Percentiles rank a stretch among this genome's conserved stretches.
Evolutionary conservation across 2,888 invertebrate species (phyloP).

Genomic region (Scaptomyza parva): DNA sequence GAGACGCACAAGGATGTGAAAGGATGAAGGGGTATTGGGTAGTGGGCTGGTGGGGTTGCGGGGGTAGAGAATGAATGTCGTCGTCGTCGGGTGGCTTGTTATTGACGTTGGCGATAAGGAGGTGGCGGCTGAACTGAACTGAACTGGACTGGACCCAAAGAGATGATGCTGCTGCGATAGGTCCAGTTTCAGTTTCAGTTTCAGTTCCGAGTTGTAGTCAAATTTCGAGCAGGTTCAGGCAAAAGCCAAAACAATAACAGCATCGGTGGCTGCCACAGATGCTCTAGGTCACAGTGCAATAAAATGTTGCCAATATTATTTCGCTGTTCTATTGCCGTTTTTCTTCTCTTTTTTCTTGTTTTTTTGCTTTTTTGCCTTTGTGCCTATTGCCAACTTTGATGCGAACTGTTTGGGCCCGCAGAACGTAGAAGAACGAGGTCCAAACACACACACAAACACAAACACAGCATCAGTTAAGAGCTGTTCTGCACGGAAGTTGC

Average conservation of each 20-base stretch:
- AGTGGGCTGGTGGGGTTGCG: too few species aligned
- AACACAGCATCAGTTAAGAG: conserved; percentile 79
- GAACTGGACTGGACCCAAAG: conserved; percentile 13
- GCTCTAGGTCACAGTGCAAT: conserved; percentile 78
- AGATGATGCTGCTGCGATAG: conserved; percentile 65
- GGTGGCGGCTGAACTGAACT: conserved; percentile 39
- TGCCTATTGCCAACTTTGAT: conserved; percentile 81
- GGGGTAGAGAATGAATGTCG: conserved; percentile 46
- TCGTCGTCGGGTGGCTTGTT: conserved; percentile 62
- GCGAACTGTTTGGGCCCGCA: conserved; percentile 60
- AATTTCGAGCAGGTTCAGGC: conserved; percentile 70
- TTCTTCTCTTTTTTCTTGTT: neutral
- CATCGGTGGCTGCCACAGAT: conserved; percentile 57
- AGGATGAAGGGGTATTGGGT: neutral
- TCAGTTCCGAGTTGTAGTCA: conserved; percentile 63
- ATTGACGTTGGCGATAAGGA: conserved; percentile 79
- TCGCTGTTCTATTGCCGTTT: conserved; percentile 67
- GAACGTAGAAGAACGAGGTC: conserved; percentile 31
- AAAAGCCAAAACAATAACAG: neutral
- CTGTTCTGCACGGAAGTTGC: conserved; percentile 74
- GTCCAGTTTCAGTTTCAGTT: too few species aligned
- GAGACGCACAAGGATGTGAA: conserved; percentile 68
- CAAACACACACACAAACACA: conserved; percentile 26
- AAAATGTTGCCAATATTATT: conserved; percentile 82
- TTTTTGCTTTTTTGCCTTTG: neutral